These are phyloP conservation scores for Excalfactoria chinensis DNA, from an alignment of 2,113 vertebrate genomes.

Conservation along the genomic window DNA sequence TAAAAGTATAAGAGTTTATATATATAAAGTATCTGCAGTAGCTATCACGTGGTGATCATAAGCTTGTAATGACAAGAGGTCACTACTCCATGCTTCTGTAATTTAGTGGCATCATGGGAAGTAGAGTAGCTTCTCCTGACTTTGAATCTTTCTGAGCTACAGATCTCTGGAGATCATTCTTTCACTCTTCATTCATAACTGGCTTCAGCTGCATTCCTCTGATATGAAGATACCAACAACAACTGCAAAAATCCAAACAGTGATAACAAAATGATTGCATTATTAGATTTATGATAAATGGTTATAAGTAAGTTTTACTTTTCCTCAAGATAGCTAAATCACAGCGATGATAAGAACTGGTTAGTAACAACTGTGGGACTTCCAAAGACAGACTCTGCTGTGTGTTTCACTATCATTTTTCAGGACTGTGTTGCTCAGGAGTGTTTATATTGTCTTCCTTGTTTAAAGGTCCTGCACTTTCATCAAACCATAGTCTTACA, in stretches of 20 bases:
- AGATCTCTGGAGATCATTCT: not conserved
- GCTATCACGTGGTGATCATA: not conserved
- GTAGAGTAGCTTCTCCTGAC: accelerated
- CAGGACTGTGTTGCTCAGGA: not conserved
- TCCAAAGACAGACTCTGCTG: not conserved
- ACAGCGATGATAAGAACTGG: not conserved
- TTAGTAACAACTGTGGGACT: not conserved
- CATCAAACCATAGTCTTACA: not conserved
- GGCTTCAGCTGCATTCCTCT: not conserved
- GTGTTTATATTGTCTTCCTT: not conserved
- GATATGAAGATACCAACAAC: not conserved
- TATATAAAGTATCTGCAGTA: not conserved
- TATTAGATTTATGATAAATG: not conserved
- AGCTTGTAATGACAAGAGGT: not conserved
- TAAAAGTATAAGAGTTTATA: no score
- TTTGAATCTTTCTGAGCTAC: not conserved
- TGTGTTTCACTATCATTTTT: not conserved
- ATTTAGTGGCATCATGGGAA: not conserved
- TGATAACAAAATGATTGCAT: not conserved
- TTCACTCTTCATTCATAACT: not conserved
- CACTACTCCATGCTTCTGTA: not conserved
- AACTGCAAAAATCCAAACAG: not conserved
- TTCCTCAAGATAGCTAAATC: not conserved
- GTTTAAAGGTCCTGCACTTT: not conserved
- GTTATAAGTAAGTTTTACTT: not conserved